Conservation (phyloP, 2,113 vertebrate species). For the Tringa solitaria region DNA sequence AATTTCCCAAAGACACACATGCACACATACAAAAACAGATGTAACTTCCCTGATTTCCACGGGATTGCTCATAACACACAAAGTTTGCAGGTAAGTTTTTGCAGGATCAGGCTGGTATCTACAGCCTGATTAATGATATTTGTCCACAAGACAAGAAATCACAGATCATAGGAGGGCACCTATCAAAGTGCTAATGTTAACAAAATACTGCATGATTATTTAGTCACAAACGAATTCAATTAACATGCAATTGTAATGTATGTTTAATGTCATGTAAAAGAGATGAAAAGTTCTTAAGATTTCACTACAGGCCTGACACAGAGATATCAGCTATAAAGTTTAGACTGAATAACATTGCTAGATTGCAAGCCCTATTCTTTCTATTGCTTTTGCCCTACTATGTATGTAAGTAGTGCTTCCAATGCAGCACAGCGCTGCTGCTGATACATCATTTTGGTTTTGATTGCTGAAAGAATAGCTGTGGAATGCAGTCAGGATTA, state of each 20-base stretch:
- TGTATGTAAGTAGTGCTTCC: background rate
- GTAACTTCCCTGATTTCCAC: background rate
- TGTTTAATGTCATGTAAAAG: background rate
- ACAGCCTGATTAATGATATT: background rate
- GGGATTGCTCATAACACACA: background rate
- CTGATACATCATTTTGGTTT: slow-evolving; percentile 30
- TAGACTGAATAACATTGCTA: background rate
- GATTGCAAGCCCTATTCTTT: background rate
- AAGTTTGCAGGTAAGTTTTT: background rate
- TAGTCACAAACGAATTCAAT: background rate
- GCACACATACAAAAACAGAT: background rate
- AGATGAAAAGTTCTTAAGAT: background rate
- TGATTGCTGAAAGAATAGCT: slow-evolving; percentile 32
- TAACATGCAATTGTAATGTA: background rate
- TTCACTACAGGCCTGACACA: background rate
- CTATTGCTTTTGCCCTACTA: background rate
- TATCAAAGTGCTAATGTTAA: background rate
- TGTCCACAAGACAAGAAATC: background rate
- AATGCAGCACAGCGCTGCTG: slow-evolving; percentile 15
- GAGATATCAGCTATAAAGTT: background rate
- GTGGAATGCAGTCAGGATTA: background rate
- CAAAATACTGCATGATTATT: background rate
- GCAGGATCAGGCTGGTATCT: background rate
- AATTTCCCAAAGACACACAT: background rate
- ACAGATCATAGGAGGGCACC: background rate